Evolutionary conservation across 2,797 vertebrate genomes (phyloP), one percentile per base, ranked within the genome.

Genomic region (Lutjanus argentimaculatus): DNA sequence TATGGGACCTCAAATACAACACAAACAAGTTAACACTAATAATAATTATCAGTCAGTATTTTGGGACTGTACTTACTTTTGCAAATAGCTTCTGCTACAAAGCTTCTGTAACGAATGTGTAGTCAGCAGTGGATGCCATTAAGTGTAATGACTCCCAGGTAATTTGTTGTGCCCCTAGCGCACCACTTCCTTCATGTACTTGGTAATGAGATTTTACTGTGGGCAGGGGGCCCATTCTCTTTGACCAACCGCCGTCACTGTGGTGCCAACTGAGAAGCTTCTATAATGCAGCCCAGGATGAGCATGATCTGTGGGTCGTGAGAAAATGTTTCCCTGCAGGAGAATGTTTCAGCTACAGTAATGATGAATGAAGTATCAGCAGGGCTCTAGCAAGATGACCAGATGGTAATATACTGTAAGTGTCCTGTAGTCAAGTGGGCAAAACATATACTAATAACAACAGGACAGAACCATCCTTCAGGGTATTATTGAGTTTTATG

Each of bases 131-230:
- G 64, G 65, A 74, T 78, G 58, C 62, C 67, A 84, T 86, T 85
- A 88, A 68, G 68, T 83, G n/a, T 88, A 81, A 86, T 81, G 70
- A 40, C 64, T 80, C 67, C 63, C n/a, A 72, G 75, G 72, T 84
- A 59, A 88, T 78, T 84, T 69, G 52, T 70, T 84, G 43, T 25
- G 42, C 67, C 48, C 67, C 63, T 43, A 36, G 67, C 83, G 67
- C 64, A 73, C 63, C 74, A 61, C 69, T 83, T 84, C 79, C 79
- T 90, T 88, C 73, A 67, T 92, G 81, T 61, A 67, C 71, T 82
- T 64, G 25, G 65, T 89, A 92, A 90, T 88, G 78, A 82, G 77
- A 86, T 86, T 90, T 83, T 74, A 79, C 75, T 82, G 58, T 79
- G 65, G 77, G 82, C 75, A 77, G 59, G 80, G 65, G 77, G 79